These are phyloP conservation scores for Pogona vitticeps DNA, from an alignment of 2,113 vertebrate genomes.

Conservation along the genomic window DNA sequence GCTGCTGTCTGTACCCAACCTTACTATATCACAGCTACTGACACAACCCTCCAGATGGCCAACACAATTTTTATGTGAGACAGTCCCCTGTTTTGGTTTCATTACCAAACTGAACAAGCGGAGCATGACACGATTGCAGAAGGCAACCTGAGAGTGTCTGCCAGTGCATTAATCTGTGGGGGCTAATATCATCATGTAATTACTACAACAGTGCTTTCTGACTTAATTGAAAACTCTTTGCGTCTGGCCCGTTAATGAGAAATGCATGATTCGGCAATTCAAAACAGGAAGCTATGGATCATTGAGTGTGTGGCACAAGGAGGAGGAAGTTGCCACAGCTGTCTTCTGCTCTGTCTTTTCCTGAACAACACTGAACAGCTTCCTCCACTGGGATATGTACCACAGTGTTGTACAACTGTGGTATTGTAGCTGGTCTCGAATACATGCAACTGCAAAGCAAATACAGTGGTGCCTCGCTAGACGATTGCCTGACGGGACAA, in stretches of 20 bases:
- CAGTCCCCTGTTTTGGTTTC: conserved; percentile 59
- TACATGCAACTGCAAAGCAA: too few relatives aligned
- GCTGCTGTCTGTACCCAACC: conserved; percentile 5
- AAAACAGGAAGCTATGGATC: conserved; percentile 65
- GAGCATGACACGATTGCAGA: conserved; percentile 56
- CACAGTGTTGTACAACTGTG: too few relatives aligned
- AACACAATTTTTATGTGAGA: conserved; percentile 32
- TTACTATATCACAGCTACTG: conserved; percentile 41
- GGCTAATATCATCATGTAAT: conserved; percentile 76
- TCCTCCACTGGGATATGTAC: too few relatives aligned
- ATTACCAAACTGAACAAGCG: conserved; percentile 54
- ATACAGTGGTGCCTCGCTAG: too few relatives aligned
- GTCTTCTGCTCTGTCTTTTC: conserved; percentile 47
- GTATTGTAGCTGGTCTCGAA: too few relatives aligned
- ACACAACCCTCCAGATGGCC: conserved; percentile 42
- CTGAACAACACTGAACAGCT: background rate
- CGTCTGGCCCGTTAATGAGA: conserved; percentile 75
- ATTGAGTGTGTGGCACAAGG: conserved; percentile 49
- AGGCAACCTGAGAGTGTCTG: conserved; percentile 57
- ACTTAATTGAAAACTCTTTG: conserved; percentile 73
- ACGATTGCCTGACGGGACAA: too few relatives aligned
- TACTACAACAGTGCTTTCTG: conserved; percentile 66
- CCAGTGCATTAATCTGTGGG: conserved; percentile 75
- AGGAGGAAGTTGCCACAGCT: conserved; percentile 39
- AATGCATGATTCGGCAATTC: conserved; percentile 73